Conservation (phyloP, 2,113 vertebrate genomes). For the Sceloporus undulatus region DNA sequence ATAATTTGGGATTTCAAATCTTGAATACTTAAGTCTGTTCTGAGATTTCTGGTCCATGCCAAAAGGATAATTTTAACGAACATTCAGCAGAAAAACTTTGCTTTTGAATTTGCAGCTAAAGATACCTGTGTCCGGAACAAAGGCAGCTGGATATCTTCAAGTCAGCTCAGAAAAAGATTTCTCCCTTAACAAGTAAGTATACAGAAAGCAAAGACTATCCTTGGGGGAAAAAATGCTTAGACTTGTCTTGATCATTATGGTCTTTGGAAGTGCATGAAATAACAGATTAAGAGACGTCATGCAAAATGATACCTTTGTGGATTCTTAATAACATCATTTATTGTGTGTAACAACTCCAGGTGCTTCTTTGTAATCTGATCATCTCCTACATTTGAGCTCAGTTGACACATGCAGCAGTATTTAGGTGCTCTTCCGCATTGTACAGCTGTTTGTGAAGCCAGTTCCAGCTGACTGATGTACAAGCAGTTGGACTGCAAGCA, state of each 20-base stretch:
- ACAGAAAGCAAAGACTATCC: rapidly evolving
- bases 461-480: not conserved
- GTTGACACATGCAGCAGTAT: not conserved
- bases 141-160: conserved; percentile 74
- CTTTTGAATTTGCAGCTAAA: conserved; percentile 75
- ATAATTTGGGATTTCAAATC: not conserved
- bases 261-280: not conserved
- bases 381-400: too few species aligned
- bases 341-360: not conserved
- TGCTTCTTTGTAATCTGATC: not conserved
- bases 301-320: not conserved
- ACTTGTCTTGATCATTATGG: not conserved
- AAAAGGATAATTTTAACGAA: not conserved
- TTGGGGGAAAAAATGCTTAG: not conserved
- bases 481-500: not conserved
- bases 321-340: not conserved
- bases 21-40: not conserved
- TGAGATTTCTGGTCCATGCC: not conserved
- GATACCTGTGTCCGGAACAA: conserved; percentile 82
- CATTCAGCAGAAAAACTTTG: not conserved
- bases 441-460: not conserved
- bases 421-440: not conserved
- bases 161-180: conserved; percentile 74
- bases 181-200: conserved; percentile 65
- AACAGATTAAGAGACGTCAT: not conserved